phyloP scores from a whole-genome alignment of 2,797 vertebrate genomes.

The Muscicapa comitata region DNA sequence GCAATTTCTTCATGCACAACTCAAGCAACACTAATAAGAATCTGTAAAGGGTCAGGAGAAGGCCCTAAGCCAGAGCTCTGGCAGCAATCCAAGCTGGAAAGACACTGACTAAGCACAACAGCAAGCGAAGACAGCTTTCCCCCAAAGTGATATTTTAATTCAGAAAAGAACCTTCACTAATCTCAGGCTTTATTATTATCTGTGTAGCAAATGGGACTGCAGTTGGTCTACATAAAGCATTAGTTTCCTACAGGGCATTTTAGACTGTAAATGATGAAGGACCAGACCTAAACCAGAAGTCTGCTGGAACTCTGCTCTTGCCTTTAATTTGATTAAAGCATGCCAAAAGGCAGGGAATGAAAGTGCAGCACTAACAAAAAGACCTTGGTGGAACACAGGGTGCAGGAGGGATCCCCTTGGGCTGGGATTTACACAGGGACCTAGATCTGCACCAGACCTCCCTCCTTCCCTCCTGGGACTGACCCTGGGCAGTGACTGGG shows the following conservation, averaged over 20 bases:
- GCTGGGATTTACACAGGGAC: background rate
- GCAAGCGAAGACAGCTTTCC: conserved; percentile 7
- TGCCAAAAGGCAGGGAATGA: conserved; percentile 13
- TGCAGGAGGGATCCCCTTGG: rapidly evolving
- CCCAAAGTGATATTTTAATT: conserved; percentile 58
- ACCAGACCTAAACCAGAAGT: conserved; percentile 41
- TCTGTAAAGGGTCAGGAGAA: background rate
- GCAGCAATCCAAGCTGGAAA: conserved; percentile 24
- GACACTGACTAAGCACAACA: background rate
- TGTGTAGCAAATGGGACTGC: conserved; percentile 46
- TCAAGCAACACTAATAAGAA: background rate
- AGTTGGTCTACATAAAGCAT: conserved; percentile 38
- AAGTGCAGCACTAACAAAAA: background rate
- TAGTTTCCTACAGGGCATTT: conserved; percentile 41
- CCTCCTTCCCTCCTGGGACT: background rate
- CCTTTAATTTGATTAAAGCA: conserved; percentile 30
- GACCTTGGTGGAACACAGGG: background rate
- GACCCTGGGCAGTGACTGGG: background rate
- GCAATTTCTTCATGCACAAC: background rate
- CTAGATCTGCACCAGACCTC: background rate
- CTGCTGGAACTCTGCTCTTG: conserved; percentile 28
- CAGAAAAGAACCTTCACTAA: conserved; percentile 52
- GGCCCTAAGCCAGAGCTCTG: background rate
- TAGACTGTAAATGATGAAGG: conserved; percentile 49
- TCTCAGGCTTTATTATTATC: conserved; percentile 44